phyloP scores from a whole-genome alignment of 37 sponge, comb jelly and placozoan genomes.

The Crambe crambe region DNA sequence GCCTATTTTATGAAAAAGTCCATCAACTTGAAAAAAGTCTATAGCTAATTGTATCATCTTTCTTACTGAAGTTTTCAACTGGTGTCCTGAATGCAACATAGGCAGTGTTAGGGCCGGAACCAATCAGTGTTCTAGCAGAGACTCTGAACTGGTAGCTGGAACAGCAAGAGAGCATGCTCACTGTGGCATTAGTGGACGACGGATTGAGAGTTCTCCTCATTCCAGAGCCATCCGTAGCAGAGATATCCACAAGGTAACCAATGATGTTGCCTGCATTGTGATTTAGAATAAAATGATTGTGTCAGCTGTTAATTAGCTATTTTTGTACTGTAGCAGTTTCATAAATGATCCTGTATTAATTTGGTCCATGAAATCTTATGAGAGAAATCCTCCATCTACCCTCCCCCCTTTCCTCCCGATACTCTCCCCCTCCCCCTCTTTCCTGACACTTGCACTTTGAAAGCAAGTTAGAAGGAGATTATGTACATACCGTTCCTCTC shows the following conservation, averaged over 20 bases:
- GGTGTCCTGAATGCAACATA: background rate
- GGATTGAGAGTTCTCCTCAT: background rate
- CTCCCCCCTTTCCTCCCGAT: too few relatives aligned
- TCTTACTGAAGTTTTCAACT: background rate
- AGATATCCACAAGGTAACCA: background rate
- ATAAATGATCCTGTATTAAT: background rate
- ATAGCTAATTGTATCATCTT: too few relatives aligned
- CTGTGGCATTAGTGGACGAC: background rate
- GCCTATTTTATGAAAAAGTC: too few relatives aligned
- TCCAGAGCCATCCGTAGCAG: background rate
- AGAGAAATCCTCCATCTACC: too few relatives aligned
- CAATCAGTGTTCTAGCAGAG: background rate
- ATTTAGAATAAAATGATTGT: too few relatives aligned
- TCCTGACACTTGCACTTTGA: too few relatives aligned
- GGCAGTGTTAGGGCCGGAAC: background rate
- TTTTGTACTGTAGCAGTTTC: background rate
- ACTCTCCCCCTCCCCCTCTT: too few relatives aligned
- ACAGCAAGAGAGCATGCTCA: conserved; percentile 3
- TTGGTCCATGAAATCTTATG: background rate
- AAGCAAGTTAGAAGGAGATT: too few relatives aligned
- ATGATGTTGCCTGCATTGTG: background rate
- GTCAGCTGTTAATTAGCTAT: too few relatives aligned
- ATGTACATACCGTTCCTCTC: conserved; percentile 9
- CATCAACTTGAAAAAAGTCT: too few relatives aligned
- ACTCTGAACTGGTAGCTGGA: background rate